A percentile compares a stretch with the other conserved stretches of the same genome.
Evolutionary conservation across 2,797 vertebrate genomes (phyloP).

Genomic region (Neomorphus geoffroyi): DNA sequence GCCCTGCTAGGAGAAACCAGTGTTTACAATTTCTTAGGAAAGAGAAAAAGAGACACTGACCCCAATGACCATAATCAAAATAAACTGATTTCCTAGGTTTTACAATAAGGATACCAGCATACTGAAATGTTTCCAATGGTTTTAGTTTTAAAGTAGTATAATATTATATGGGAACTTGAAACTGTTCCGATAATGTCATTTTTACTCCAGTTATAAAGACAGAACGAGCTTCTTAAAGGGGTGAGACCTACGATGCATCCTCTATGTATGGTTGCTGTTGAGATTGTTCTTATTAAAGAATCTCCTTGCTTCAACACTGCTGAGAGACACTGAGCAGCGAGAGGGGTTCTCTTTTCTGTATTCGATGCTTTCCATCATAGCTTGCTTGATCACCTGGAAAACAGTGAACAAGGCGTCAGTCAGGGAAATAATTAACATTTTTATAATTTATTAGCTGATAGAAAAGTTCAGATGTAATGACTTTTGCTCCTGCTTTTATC

Average conservation of each 20-base stretch:
- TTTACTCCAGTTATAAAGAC: conserved; percentile 21
- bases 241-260: neutral
- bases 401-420: neutral
- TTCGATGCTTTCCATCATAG: conserved; percentile 89
- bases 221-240: neutral
- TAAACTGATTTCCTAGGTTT: neutral
- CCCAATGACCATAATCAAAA: neutral
- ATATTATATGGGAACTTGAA: neutral
- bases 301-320: conserved; percentile 85
- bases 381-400: conserved; percentile 89
- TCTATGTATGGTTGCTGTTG: conserved; percentile 70
- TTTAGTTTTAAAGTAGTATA: neutral
- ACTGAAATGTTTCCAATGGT: conserved; percentile 32
- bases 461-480: neutral
- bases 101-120: neutral
- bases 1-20: neutral
- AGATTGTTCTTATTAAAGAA: conserved; percentile 81
- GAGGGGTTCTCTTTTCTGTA: conserved; percentile 87
- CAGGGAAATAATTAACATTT: neutral
- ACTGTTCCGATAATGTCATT: neutral
- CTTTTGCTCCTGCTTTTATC: neutral
- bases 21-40: neutral
- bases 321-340: conserved; percentile 82
- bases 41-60: neutral
- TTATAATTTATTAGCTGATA: neutral